Evolutionary conservation across 2,113 vertebrate species (phyloP).

Genomic region (Eulemur macaco): DNA sequence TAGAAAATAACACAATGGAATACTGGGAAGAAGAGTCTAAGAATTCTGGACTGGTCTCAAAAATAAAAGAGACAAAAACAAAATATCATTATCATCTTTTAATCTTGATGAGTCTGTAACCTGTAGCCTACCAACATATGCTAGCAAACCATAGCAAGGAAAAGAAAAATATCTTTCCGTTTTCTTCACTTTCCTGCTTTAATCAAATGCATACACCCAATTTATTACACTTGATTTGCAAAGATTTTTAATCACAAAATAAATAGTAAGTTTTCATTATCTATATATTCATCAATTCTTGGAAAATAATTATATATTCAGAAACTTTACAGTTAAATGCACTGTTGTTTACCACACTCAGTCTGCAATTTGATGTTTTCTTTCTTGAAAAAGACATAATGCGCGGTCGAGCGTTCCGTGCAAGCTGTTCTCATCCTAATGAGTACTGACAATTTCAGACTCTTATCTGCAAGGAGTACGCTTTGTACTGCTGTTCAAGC

Average conservation of each 20-base stretch:
- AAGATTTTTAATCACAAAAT: conserved; percentile 47
- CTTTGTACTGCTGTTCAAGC: conserved; percentile 81
- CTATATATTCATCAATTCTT: conserved; percentile 7
- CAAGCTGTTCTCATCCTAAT: conserved; percentile 79
- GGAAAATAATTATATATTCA: conserved; percentile 43
- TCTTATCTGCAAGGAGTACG: conserved; percentile 81
- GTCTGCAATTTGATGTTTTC: conserved; percentile 41
- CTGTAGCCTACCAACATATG: not conserved
- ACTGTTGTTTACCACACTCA: not conserved
- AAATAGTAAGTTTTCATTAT: conserved; percentile 42
- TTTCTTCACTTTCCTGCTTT: conserved; percentile 27
- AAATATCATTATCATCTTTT: conserved; percentile 13
- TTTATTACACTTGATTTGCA: not conserved
- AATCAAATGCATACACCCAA: not conserved
- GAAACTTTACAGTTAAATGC: conserved; percentile 23
- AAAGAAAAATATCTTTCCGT: not conserved
- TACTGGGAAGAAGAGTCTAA: not conserved
- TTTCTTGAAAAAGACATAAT: conserved; percentile 50
- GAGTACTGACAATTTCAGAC: conserved; percentile 74
- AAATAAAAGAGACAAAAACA: conserved; percentile 13
- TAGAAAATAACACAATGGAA: conserved; percentile 37
- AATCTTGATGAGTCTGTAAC: not conserved
- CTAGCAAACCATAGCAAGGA: not conserved
- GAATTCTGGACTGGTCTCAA: not conserved
- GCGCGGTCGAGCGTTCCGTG: conserved; percentile 69